Conservation (phyloP, 2,113 vertebrate genomes). For the Coryphaenoides rupestris region DNA sequence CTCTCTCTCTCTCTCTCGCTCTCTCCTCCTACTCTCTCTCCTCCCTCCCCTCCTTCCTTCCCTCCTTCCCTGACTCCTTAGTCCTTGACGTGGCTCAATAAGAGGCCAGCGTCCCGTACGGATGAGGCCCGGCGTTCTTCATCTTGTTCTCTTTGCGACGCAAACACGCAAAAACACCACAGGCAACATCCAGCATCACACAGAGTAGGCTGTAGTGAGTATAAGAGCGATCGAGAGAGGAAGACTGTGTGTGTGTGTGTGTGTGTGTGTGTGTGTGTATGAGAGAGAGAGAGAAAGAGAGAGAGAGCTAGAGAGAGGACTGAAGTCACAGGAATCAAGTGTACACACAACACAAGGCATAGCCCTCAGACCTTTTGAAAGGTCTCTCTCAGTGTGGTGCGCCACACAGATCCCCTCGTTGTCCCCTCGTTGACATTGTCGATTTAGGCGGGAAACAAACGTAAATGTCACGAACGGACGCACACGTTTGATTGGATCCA, state of each 20-base stretch:
- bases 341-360: constrained; percentile 35
- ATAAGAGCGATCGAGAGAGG: no score
- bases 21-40: constrained; percentile 53
- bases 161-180: constrained; percentile 32
- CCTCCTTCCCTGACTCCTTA: constrained; percentile 17
- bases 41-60: constrained; percentile 42
- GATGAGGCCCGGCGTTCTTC: constrained; percentile 42
- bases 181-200: constrained; percentile 46
- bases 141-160: constrained; percentile 23
- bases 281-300: no score
- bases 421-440: no score
- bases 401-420: no score
- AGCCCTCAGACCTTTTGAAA: constrained; percentile 30
- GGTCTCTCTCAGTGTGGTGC: not conserved
- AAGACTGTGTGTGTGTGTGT: no score
- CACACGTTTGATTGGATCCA: no score
- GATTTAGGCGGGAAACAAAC: no score
- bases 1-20: constrained; percentile 24
- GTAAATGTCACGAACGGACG: no score
- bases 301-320: not conserved
- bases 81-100: constrained; percentile 40
- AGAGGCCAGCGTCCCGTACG: constrained; percentile 43
- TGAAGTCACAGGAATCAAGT: constrained; percentile 37
- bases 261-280: no score
- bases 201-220: constrained; percentile 17